Evolutionary conservation across 2,113 vertebrate genomes (phyloP).

Genomic region (Cheirogaleus medius): DNA sequence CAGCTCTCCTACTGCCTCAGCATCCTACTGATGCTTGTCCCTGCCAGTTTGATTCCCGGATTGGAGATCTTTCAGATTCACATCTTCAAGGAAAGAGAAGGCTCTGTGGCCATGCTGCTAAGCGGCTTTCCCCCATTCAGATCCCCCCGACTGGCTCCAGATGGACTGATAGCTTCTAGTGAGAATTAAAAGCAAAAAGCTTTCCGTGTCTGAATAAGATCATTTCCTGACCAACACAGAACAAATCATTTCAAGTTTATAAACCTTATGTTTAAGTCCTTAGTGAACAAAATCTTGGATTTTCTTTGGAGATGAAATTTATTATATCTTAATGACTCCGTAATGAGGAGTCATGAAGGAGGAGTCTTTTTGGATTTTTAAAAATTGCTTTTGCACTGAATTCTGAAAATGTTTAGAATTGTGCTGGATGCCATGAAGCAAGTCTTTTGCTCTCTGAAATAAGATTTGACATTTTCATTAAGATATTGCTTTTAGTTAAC

Average conservation of each 20-base stretch:
- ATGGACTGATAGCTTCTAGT: not conserved
- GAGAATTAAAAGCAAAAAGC: not conserved
- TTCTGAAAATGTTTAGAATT: not conserved
- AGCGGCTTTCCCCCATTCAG: not conserved
- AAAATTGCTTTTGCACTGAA: conserved; percentile 10
- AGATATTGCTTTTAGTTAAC: not conserved
- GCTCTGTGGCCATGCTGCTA: not conserved
- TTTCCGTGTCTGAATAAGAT: not conserved
- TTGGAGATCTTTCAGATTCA: not conserved
- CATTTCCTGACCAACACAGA: not conserved
- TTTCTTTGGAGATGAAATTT: not conserved
- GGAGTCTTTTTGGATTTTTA: conserved; percentile 2
- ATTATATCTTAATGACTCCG: not conserved
- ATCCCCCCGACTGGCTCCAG: not conserved
- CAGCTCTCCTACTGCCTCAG: not conserved
- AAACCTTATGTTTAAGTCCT: not conserved
- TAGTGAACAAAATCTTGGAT: not conserved
- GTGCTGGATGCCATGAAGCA: not conserved
- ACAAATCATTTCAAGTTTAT: not conserved
- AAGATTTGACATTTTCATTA: not conserved
- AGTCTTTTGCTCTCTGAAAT: not conserved
- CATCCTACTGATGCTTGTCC: not conserved
- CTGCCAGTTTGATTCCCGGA: not conserved
- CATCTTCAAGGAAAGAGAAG: not conserved
- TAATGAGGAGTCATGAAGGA: not conserved